Evolutionary conservation across 1,140 invertebrate species (phyloP), one percentile per base, ranked within the genome.

Genomic region (Drosophila bifasciata): DNA sequence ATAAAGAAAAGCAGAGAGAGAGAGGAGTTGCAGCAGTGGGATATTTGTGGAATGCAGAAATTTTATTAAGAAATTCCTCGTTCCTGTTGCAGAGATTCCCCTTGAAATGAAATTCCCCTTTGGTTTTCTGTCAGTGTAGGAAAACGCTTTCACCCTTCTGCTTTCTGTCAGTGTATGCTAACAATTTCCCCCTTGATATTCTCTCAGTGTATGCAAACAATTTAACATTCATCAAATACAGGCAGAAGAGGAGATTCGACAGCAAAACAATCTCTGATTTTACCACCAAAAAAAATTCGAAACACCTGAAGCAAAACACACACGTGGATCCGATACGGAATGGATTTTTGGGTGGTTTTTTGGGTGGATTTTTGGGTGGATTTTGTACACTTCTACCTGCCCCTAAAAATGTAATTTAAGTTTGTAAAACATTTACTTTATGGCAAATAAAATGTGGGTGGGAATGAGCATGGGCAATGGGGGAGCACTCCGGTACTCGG

Each of bases 341-440:
- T 11, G 4, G 32, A 11, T 36, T 36, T 36, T 36, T 13, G 4
- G 11, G 3, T 1, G 28, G 28, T 8, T 32, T 32, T 28, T 11
- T 32, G 15, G 40, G 40, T 39, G 28, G n/a, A 5, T 15, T 36
- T 50, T 36, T n/a, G 48, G 48, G 9, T 36, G 32, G 15, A 39
- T 46, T n/a, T n/a, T n/a, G n/a, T 68, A 1, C 19, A 21, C 19
- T n/a, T n/a, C n/a, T n/a, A n/a, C n/a, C n/a, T 39, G 11, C 46
- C 50, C 40, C 17, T 43, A 43, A 36, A 69, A 69, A 68, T 69
- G 63, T 68, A 69, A 69, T 69, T 69, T 69, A 68, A 68, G 63
- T 48, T 46, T 52, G 50, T 69, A 43, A 69, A 68, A 69, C 66
- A 69, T 69, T 69, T 69, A 69, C 66, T 68, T 69, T 69, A 69